Evolutionary conservation across 2,888 invertebrate genomes (phyloP).

Genomic region (Rhaphigaster nebulosa): DNA sequence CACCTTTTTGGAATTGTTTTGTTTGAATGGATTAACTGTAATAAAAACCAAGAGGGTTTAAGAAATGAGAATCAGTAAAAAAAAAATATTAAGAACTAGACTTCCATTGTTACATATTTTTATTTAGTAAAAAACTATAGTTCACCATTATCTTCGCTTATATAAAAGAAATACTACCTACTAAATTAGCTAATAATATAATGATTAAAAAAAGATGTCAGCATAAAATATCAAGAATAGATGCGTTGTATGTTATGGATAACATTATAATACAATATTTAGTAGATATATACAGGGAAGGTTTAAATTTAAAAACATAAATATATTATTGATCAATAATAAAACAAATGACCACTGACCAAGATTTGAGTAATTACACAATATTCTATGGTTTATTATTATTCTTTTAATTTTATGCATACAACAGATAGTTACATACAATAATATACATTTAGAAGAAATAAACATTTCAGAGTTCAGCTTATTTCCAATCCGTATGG

Average conservation of each 20-base stretch:
- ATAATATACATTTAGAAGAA: not conserved
- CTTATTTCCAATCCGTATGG: not conserved
- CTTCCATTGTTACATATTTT: not conserved
- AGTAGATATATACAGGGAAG: not conserved
- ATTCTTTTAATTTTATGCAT: not conserved
- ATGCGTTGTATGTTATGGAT: no score
- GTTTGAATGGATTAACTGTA: constrained; percentile 56
- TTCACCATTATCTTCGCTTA: no score
- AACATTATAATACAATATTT: no score
- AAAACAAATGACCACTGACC: not conserved
- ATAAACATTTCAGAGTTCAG: not conserved
- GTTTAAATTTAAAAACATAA: not conserved
- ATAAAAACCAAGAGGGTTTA: not conserved
- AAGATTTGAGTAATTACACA: not conserved
- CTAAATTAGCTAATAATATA: no score
- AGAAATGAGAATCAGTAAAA: not conserved
- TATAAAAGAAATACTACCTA: no score
- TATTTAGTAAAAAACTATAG: no score
- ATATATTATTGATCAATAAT: not conserved
- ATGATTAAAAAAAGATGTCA: no score
- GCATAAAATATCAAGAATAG: no score
- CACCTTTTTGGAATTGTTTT: constrained; percentile 49
- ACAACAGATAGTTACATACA: not conserved
- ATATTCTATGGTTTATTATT: not conserved
- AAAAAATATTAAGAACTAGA: not conserved